These are phyloP conservation scores for Dryocosmus kuriphilus DNA, from an alignment of 2,888 invertebrate species.

Conservation along the genomic window DNA sequence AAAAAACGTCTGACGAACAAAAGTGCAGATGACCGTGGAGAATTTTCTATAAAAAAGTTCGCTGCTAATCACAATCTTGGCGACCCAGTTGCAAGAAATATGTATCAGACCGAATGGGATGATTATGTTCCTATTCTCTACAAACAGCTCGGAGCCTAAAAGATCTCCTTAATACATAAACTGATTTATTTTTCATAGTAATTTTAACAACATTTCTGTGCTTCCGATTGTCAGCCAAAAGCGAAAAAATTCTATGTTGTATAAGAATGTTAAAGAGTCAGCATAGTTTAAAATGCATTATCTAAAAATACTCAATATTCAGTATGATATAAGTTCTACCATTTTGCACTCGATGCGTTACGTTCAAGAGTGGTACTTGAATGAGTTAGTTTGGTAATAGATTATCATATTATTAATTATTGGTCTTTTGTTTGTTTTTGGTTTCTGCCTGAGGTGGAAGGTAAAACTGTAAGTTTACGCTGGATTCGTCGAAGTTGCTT, in stretches of 20 bases:
- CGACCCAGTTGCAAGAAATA: constrained; percentile 90
- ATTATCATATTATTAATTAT: constrained; percentile 1
- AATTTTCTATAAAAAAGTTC: constrained; percentile 85
- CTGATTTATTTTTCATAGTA: not conserved
- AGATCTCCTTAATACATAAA: constrained; percentile 30
- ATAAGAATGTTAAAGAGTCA: not conserved
- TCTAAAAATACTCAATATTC: too few species aligned
- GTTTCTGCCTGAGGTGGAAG: too few species aligned
- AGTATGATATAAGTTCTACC: not conserved
- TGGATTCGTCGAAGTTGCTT: not conserved
- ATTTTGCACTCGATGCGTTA: not conserved
- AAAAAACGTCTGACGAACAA: constrained; percentile 80
- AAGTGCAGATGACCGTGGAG: constrained; percentile 80
- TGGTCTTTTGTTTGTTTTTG: not conserved
- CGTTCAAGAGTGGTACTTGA: not conserved
- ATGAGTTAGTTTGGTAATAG: not conserved
- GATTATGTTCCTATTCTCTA: constrained; percentile 93
- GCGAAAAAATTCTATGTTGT: too few species aligned
- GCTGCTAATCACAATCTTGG: constrained; percentile 90
- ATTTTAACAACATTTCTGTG: not conserved
- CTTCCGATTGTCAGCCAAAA: constrained; percentile 7
- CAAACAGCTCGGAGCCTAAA: constrained; percentile 85
- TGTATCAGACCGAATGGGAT: constrained; percentile 92
- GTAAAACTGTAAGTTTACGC: too few species aligned
- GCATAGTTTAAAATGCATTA: not conserved